These are phyloP conservation scores for Cosmopolites sordidus DNA, from an alignment of 2,888 invertebrate species.

Conservation along the genomic window DNA sequence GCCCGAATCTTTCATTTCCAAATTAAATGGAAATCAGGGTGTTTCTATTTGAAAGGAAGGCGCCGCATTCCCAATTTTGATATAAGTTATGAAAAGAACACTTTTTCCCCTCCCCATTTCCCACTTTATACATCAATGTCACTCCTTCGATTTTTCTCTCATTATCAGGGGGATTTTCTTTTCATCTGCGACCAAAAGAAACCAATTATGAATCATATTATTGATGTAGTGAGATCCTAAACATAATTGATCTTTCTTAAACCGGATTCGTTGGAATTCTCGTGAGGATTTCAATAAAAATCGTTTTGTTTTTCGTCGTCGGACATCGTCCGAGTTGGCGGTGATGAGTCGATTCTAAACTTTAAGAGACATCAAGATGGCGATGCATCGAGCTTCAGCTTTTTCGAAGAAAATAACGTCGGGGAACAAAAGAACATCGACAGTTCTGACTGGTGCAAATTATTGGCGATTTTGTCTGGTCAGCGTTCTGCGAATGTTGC, in stretches of 20 bases:
- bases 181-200: conserved; percentile 3
- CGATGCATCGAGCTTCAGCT: background rate
- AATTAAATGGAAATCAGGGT: too few relatives aligned
- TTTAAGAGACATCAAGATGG: background rate
- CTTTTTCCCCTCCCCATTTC: background rate
- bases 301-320: too few relatives aligned
- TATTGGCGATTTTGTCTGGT: conserved; percentile 16
- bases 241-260: background rate
- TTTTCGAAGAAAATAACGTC: background rate
- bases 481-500: conserved; percentile 11
- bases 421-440: conserved; percentile 10
- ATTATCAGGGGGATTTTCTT: conserved; percentile 4
- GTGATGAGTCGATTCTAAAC: too few relatives aligned
- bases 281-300: too few relatives aligned
- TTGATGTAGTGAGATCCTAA: background rate
- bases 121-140: conserved; percentile 3
- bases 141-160: conserved; percentile 5
- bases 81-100: too few relatives aligned
- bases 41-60: too few relatives aligned
- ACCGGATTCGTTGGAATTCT: background rate
- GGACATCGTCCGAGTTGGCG: too few relatives aligned
- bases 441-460: conserved; percentile 18
- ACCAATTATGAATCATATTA: conserved; percentile 6
- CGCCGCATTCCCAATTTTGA: too few relatives aligned
- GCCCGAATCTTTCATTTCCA: too few relatives aligned